These are phyloP conservation scores for Machimus rusticus DNA, from an alignment of 2,888 invertebrate species.

Conservation along the genomic window DNA sequence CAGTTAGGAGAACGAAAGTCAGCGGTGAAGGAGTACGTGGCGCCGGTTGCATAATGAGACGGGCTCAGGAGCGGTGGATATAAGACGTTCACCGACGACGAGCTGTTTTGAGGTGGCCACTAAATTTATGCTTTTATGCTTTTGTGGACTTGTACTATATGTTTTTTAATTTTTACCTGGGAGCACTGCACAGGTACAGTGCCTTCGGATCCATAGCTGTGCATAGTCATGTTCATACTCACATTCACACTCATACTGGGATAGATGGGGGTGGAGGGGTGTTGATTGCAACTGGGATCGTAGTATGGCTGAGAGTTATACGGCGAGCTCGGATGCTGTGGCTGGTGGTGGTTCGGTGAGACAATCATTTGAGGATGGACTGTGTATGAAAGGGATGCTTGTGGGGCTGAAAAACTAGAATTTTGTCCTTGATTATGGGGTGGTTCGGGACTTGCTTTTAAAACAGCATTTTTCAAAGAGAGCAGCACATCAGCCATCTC, in stretches of 20 bases:
- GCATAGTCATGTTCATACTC: constrained; percentile 97
- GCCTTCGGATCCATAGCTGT: constrained; percentile 68
- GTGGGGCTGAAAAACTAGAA: constrained; percentile 59
- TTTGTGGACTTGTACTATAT: neutral
- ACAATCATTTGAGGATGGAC: constrained; percentile 73
- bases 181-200: constrained; percentile 67
- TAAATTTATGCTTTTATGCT: constrained; percentile 67
- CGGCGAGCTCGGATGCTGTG: constrained; percentile 49
- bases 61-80: constrained; percentile 75
- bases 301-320: constrained; percentile 54
- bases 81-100: constrained; percentile 71
- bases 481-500: constrained; percentile 89
- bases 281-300: constrained; percentile 56
- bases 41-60: constrained; percentile 70
- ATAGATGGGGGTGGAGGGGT: constrained; percentile 68
- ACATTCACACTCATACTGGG: constrained; percentile 97
- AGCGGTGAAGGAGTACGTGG: constrained; percentile 84
- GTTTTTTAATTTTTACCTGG: constrained; percentile 65
- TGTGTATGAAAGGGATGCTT: constrained; percentile 65
- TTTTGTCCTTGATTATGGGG: constrained; percentile 63
- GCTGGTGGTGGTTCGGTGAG: constrained; percentile 62
- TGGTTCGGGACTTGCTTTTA: constrained; percentile 71
- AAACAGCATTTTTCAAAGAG: constrained; percentile 86
- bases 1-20: constrained; percentile 73
- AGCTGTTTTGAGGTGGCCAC: constrained; percentile 73